Base-by-base conservation (phyloP, 2,888 invertebrate genomes). In the Andrena dorsata region DNA sequence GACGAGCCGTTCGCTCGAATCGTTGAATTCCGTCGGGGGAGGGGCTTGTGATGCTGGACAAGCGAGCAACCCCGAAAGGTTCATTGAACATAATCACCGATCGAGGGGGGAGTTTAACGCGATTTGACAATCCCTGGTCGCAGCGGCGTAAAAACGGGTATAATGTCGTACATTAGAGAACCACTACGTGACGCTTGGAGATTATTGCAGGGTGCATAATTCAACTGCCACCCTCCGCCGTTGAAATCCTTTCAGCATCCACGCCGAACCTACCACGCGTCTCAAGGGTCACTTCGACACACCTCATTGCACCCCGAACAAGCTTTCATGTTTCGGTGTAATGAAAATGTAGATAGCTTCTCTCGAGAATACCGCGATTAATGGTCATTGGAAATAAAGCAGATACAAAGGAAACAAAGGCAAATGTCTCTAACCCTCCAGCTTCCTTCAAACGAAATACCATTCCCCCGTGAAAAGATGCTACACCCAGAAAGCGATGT, bases 11-110 rank as follows among this genome's bases (percentile, higher is more conserved):
- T 76, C 86, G 76, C 23, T 35, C 60, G 82, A 76, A 76, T 77
- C 70, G 85, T 76, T 80, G 82, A 85, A 76, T 82, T 83, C 82
- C 71, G 28, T 58, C 70, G 60, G 75, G 68, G n/a, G 16, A 20
- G 13, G 65, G 75, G 68, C 69, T 75, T 76, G 80, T 64, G 84
- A 79, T 72, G 79, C 66, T 78, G 83, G 73, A 61, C 83, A 65
- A 41, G 41, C 66, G 77, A 79, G 69, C 82, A 75, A 66, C 61
- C 68, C 71, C 79, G 68, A 80, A 88, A 86, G 85, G 80, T 82
- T 85, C 86, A 88, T 88, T 76, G 88, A 86, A 71, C 87, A 85
- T 84, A 86, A 88, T 88, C 89, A 85, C 80, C 78, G 49, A 80
- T 83, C 84, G 84, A 70, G 75, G 87, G 85, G 71, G 76, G 76